Evolutionary conservation across 2,113 vertebrate genomes (phyloP), one percentile per base, ranked within the genome.

Genomic region (Apaloderma vittatum): DNA sequence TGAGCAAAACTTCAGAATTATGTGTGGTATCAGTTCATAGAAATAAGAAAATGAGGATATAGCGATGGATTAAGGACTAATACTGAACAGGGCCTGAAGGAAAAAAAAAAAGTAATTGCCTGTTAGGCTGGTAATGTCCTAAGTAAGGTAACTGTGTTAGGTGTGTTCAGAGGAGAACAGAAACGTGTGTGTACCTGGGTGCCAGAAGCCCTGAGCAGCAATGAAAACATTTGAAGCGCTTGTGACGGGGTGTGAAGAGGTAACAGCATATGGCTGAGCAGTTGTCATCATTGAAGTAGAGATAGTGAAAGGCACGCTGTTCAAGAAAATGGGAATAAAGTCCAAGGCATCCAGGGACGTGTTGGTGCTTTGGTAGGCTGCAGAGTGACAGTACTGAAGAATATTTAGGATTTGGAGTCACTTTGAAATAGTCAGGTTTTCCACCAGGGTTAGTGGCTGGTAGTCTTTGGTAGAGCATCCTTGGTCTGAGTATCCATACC

Each of bases 231-330:
- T 91, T 71, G 55, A 89, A 93, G 58, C 89, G 27, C 68, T 80
- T 71, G 55, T 94, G 94, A 66, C 48, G 61, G 87, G 32, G 32
- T 93, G 78, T 66, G 82, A 88, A 65, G 82, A 79, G 58, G 52
- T 63, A 90, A 61, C 82, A 79, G 88, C 94, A 73, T 94, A 51
- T 93, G 96, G 88, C 6, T 45, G 82, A 95, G 62, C 92, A 91
- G 54, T 93, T 97, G 94, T 79, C 20, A 0, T 15, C 74, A 68
- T 85, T 59, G 3, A 45, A 91, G 85, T 5, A 61, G 58, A 75
- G 77, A 34, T 2, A 12, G 45, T 24, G 88, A 72, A 93, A 85
- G 88, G 72, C 48, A 57, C 19, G 26, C 93, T 88, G 82, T 88
- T 88, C 82, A 90, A 79, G 71, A 65, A 92, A 88, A 78, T n/a